phyloP scores from a whole-genome alignment of 1,140 invertebrate genomes.

The Lordiphosa stackelbergi region DNA sequence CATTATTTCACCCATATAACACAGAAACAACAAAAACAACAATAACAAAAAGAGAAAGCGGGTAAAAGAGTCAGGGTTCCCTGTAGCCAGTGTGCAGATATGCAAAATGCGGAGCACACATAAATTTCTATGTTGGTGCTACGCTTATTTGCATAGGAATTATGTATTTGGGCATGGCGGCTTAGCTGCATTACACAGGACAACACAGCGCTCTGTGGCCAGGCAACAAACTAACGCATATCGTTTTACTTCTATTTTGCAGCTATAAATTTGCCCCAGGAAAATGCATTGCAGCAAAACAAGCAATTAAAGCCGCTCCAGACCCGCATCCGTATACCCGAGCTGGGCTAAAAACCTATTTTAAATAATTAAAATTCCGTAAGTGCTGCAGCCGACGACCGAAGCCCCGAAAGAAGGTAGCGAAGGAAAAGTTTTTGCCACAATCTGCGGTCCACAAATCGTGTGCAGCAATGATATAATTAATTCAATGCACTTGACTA shows the following conservation, averaged over 20 bases:
- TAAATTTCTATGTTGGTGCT: constrained; percentile 62
- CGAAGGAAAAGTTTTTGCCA: constrained; percentile 30
- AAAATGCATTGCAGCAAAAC: constrained; percentile 73
- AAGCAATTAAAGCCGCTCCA: constrained; percentile 64
- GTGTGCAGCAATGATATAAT: constrained; percentile 71
- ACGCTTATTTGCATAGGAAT: constrained; percentile 74
- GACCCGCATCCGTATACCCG: constrained; percentile 5
- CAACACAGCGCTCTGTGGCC: constrained; percentile 55
- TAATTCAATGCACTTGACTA: constrained; percentile 74
- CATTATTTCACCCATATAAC: constrained; percentile 54
- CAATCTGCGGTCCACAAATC: constrained; percentile 54
- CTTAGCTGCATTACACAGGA: constrained; percentile 68
- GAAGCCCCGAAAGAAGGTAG: not conserved
- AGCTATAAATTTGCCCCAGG: constrained; percentile 71
- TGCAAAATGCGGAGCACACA: constrained; percentile 67
- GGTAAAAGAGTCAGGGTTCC: not conserved
- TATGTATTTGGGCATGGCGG: constrained; percentile 71
- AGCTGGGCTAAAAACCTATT: constrained; percentile 68
- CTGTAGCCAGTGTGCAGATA: constrained; percentile 48
- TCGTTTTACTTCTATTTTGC: constrained; percentile 70
- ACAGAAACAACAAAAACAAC: constrained; percentile 16
- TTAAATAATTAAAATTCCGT: constrained; percentile 73
- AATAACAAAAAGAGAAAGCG: not conserved
- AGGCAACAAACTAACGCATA: constrained; percentile 66
- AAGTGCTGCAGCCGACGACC: constrained; percentile 51